These are phyloP conservation scores for Drosophila murphyi DNA, from an alignment of 1,140 invertebrate genomes.

Conservation along the genomic window DNA sequence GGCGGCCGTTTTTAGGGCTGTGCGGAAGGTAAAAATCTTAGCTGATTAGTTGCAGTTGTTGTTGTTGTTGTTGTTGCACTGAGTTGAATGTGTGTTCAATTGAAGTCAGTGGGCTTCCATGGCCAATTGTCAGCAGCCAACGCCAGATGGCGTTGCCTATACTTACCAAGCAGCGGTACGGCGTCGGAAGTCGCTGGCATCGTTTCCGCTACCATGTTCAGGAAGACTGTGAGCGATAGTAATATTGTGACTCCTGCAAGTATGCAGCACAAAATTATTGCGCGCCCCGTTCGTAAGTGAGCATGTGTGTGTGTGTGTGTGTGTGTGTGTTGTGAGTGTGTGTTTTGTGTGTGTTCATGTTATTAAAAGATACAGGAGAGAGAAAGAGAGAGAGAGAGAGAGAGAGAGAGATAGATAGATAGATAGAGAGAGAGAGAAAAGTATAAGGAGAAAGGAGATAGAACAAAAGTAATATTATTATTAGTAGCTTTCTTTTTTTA, in stretches of 20 bases:
- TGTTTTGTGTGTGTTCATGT: neutral
- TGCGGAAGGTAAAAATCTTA: conserved; percentile 55
- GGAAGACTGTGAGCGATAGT: conserved; percentile 99
- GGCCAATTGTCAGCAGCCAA: conserved; percentile 14
- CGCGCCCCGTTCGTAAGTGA: neutral
- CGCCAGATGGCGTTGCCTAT: conserved; percentile 26
- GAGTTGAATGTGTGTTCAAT: conserved; percentile 59
- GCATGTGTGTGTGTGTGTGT: conserved; percentile 4
- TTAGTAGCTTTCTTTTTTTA: neutral
- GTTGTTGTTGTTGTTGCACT: conserved; percentile 14
- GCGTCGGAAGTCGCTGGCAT: conserved; percentile 94
- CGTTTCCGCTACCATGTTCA: conserved; percentile 95
- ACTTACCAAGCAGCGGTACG: conserved; percentile 86
- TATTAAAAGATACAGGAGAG: neutral
- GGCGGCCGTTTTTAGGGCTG: conserved; percentile 40
- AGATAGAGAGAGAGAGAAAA: conserved; percentile 12
- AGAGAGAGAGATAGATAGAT: conserved; percentile 7
- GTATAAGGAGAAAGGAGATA: neutral
- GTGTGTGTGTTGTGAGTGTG: neutral
- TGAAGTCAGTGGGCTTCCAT: conserved; percentile 22
- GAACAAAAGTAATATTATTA: conserved; percentile 10
- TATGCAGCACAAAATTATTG: conserved; percentile 42
- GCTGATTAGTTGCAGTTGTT: conserved; percentile 48
- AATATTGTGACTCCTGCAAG: conserved; percentile 98
- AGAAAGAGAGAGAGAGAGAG: conserved; percentile 13